Evolutionary conservation across 2,113 vertebrate species (phyloP), one percentile per base, ranked within the genome.

Genomic region (Dasyurus viverrinus): DNA sequence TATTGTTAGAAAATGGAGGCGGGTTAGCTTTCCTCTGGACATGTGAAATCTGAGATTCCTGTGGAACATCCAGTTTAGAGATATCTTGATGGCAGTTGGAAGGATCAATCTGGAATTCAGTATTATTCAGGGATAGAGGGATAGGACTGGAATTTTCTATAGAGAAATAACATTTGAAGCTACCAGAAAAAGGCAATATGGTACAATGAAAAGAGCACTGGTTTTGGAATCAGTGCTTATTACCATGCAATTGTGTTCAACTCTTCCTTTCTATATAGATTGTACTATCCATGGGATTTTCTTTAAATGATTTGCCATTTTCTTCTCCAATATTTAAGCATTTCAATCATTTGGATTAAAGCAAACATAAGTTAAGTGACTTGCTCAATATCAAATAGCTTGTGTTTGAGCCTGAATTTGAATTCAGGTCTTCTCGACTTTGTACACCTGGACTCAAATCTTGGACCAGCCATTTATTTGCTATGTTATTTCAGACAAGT

Each of bases 401-500:
- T 47, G 48, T 42, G 14, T 50, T 27, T 36, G 36, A 91, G 48
- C 24, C 92, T 89, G 9, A 50, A 84, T 27, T 89, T 94, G 68
- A 76, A 91, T 23, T 0, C 27, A 10, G 30, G 27, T 68, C 11
- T 60, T 60, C 57, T 5, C 42, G 68, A 76, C n/a, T 76, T 7
- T 19, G 19, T 42, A 76, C 60, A 19, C 11, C 92, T 19, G 48
- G 53, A 90, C 89, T 95, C 94, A 93, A 92, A 60, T 55, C 95
- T 95, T 53, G 84, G 36, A 93, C 93, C 91, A 94, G 89, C 91
- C 94, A 54, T 53, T 95, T 53, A 90, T 48, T 52, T 46, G 42
- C 92, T 93, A 53, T 68, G 76, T 53, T 95, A 96, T 96, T 91
- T 95, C 1, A 52, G 53, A 57, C 96, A 96, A 97, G 96, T 95